Evolutionary conservation across 2,113 vertebrate genomes (phyloP).

Genomic region (Oncorhynchus tshawytscha): DNA sequence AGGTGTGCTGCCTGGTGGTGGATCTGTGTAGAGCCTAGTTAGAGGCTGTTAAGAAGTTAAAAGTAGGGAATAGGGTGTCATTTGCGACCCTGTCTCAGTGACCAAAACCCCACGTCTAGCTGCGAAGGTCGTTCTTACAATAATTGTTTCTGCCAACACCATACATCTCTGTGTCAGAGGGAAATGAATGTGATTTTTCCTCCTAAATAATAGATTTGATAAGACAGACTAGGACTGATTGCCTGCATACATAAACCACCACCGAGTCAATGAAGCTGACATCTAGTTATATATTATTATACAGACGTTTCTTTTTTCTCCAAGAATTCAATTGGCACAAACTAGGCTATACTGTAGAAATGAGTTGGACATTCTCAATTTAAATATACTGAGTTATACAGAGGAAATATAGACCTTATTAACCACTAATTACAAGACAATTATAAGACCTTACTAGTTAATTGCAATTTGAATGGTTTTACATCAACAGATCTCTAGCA

Average conservation of each 20-base stretch:
- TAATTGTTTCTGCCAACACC: slow-evolving; percentile 89
- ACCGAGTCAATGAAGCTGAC: slow-evolving; percentile 39
- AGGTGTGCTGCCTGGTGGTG: slow-evolving; percentile 36
- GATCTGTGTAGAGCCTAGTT: slow-evolving; percentile 38
- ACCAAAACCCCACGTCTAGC: slow-evolving; percentile 72
- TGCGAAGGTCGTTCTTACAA: slow-evolving; percentile 77
- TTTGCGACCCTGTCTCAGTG: slow-evolving; percentile 26
- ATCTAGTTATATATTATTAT: slow-evolving; percentile 3
- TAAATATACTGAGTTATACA: not conserved
- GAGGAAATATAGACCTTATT: slow-evolving; percentile 50
- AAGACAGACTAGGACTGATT: slow-evolving; percentile 61
- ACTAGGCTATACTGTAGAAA: slow-evolving; percentile 3
- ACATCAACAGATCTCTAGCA: slow-evolving; percentile 60
- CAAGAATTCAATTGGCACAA: not conserved
- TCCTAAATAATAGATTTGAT: slow-evolving; percentile 85
- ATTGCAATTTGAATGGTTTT: slow-evolving; percentile 64
- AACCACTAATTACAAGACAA: slow-evolving; percentile 63
- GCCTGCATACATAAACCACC: slow-evolving; percentile 21
- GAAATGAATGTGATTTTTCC: slow-evolving; percentile 84
- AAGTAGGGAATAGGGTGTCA: too few relatives aligned
- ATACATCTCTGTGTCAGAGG: slow-evolving; percentile 87
- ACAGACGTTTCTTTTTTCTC: too few relatives aligned
- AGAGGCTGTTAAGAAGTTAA: too few relatives aligned
- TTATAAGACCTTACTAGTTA: slow-evolving; percentile 55
- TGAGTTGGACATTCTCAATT: not conserved